Percentiles rank a stretch among this genome's conserved stretches.
phyloP scores from a whole-genome alignment of 2,113 vertebrate genomes.

The Ranitomeya variabilis region DNA sequence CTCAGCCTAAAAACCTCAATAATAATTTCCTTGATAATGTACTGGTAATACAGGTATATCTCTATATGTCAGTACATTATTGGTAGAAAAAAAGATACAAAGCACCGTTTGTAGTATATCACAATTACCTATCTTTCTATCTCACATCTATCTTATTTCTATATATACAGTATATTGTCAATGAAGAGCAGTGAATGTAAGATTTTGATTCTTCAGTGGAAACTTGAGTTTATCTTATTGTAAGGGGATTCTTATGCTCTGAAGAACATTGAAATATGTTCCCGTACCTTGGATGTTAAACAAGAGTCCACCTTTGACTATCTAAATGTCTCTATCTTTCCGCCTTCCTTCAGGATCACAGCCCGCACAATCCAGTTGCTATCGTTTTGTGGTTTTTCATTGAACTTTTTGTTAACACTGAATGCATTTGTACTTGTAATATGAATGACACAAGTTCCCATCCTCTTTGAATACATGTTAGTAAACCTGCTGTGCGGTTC shows the following conservation, averaged over 20 bases:
- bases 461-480: conserved; percentile 42
- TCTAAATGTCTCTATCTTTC: not conserved
- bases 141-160: too few relatives aligned
- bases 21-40: too few relatives aligned
- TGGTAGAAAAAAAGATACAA: too few relatives aligned
- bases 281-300: not conserved
- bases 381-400: not conserved
- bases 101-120: too few relatives aligned
- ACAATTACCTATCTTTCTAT: too few relatives aligned
- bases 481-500: conserved; percentile 39
- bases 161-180: too few relatives aligned
- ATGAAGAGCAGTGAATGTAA: not conserved
- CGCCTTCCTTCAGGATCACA: not conserved
- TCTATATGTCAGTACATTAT: too few relatives aligned
- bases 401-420: conserved; percentile 26
- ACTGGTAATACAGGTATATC: too few relatives aligned
- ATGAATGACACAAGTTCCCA: conserved; percentile 23
- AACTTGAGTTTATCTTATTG: not conserved
- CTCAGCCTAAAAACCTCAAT: too few relatives aligned
- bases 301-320: not conserved
- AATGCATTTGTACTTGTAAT: conserved; percentile 37
- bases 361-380: not conserved
- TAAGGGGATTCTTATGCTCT: not conserved
- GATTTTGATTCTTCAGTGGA: not conserved
- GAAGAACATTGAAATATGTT: not conserved